phyloP scores from a whole-genome alignment of 2,888 invertebrate genomes.

The Nomada flava region DNA sequence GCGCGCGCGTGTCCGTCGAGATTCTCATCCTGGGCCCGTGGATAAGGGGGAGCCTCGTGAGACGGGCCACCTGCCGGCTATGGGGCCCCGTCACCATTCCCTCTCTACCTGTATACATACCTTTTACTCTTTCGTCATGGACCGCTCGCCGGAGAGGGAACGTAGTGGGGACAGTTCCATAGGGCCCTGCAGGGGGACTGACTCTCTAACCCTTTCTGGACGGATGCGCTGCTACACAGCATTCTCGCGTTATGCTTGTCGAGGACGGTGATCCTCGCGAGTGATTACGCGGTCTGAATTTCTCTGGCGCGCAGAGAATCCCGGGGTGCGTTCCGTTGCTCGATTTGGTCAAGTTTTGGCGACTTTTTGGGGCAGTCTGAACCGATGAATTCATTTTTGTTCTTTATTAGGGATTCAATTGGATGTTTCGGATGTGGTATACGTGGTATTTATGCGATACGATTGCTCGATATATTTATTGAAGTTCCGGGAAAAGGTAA shows the following conservation, averaged over 20 bases:
- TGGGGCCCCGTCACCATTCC: conserved; percentile 40
- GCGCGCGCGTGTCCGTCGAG: conserved; percentile 83
- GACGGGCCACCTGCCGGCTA: conserved; percentile 81
- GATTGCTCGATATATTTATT: too few species aligned
- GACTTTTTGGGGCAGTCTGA: not conserved
- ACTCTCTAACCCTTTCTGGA: conserved; percentile 65
- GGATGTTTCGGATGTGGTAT: too few species aligned
- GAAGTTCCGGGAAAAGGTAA: too few species aligned
- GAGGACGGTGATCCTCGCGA: conserved; percentile 74
- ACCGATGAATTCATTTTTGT: too few species aligned
- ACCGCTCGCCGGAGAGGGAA: conserved; percentile 11
- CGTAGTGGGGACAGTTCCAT: conserved; percentile 50
- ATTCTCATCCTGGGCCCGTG: conserved; percentile 77
- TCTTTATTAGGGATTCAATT: too few species aligned
- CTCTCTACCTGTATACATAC: conserved; percentile 10
- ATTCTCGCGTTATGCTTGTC: conserved; percentile 78
- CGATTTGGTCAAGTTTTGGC: not conserved
- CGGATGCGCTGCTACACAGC: conserved; percentile 68
- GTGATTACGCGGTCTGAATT: conserved; percentile 73
- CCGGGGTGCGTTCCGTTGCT: conserved; percentile 17
- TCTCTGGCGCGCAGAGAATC: conserved; percentile 49
- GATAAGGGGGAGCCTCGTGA: conserved; percentile 68
- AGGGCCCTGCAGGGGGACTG: conserved; percentile 52
- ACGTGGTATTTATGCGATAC: too few species aligned
- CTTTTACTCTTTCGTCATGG: conserved; percentile 19